Evolutionary conservation across 2,113 vertebrate species (phyloP).

Genomic region (Prolemur simus): DNA sequence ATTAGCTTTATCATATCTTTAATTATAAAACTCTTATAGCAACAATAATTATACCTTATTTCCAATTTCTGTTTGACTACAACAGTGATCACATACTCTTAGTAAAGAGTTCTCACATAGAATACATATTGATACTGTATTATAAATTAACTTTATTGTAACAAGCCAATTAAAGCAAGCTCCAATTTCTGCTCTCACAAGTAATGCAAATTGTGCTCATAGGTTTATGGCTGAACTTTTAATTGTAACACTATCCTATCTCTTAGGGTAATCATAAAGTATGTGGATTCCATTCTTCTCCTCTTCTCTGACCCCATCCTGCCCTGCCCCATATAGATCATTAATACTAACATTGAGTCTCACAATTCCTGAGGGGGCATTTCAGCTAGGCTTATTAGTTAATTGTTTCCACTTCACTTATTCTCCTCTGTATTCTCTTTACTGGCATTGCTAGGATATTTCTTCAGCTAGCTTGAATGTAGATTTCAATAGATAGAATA

Average conservation of each 20-base stretch:
- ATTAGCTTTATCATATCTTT: neutral
- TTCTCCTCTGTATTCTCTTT: neutral
- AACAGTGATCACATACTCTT: neutral
- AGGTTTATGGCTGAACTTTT: neutral
- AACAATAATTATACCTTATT: neutral
- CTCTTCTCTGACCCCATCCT: neutral
- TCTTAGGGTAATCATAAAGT: neutral
- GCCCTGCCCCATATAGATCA: neutral
- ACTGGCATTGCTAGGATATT: neutral
- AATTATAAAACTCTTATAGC: neutral
- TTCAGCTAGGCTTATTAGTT: neutral
- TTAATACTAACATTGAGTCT: neutral
- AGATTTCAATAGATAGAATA: neutral
- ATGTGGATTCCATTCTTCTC: neutral
- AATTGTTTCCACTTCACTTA: neutral
- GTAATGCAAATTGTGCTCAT: neutral
- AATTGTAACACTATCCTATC: neutral
- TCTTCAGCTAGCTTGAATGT: neutral
- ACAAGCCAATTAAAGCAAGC: neutral
- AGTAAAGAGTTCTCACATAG: neutral
- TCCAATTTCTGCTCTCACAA: neutral
- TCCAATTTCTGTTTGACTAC: neutral
- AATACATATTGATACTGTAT: neutral
- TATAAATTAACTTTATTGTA: conserved; percentile 9
- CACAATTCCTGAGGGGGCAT: neutral